phyloP scores from a whole-genome alignment of 1,140 invertebrate species.

The Drosophila suzukii region DNA sequence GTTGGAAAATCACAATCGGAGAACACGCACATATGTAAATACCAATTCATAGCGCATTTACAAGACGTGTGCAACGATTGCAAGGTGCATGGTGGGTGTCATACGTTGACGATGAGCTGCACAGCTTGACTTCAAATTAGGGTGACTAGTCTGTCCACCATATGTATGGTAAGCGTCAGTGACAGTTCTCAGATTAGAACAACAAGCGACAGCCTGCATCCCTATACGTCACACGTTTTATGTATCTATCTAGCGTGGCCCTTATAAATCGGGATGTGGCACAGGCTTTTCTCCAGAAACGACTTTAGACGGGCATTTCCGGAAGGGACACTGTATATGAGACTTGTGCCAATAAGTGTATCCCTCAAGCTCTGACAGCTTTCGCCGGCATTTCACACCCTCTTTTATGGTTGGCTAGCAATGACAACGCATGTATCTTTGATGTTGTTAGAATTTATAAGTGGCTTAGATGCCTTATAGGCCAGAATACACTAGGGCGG shows the following conservation, averaged over 20 bases:
- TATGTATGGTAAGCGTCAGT: slow-evolving; percentile 7
- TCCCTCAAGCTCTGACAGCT: neutral
- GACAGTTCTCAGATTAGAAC: slow-evolving; percentile 4
- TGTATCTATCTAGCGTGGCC: neutral
- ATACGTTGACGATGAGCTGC: slow-evolving; percentile 2
- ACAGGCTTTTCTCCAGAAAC: neutral
- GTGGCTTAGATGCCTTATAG: slow-evolving; percentile 16
- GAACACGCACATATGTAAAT: slow-evolving; percentile 5
- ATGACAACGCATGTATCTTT: slow-evolving; percentile 10
- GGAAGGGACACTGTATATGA: neutral
- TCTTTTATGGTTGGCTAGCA: slow-evolving; percentile 1
- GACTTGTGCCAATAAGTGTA: slow-evolving; percentile 6
- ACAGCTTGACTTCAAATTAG: slow-evolving; percentile 38
- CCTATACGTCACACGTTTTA: neutral
- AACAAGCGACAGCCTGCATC: neutral
- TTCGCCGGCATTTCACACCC: slow-evolving; percentile 12
- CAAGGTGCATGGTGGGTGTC: slow-evolving; percentile 32
- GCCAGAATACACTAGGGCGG: slow-evolving; percentile 6
- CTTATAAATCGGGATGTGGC: neutral
- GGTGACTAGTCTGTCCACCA: slow-evolving; percentile 15
- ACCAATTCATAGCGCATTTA: neutral
- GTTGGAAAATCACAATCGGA: slow-evolving; percentile 5
- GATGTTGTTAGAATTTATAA: slow-evolving; percentile 14
- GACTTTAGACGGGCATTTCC: slow-evolving; percentile 2
- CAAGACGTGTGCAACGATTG: slow-evolving; percentile 4